These are phyloP conservation scores for Coremacera marginata DNA, from an alignment of 2,888 invertebrate genomes.

Conservation along the genomic window DNA sequence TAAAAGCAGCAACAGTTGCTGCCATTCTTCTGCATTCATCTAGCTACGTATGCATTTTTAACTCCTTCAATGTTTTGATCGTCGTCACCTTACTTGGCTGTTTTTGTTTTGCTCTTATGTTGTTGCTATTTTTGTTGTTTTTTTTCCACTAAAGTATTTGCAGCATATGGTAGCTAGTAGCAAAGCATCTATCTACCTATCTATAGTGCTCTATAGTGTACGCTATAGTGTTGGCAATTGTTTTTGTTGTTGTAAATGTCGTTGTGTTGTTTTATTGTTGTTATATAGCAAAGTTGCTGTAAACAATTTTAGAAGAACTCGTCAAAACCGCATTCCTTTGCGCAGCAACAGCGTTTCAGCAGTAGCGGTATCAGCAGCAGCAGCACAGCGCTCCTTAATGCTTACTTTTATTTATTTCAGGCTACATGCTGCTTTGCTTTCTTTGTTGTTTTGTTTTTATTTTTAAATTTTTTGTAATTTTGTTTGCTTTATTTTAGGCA, in stretches of 20 bases:
- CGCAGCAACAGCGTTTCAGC: conserved; percentile 46
- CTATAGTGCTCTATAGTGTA: not conserved
- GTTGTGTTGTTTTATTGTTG: conserved; percentile 39
- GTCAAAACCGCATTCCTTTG: conserved; percentile 67
- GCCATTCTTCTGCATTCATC: not conserved
- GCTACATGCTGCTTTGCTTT: not conserved
- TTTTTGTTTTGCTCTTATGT: conserved; percentile 20
- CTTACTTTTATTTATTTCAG: not conserved
- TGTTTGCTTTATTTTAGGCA: not conserved
- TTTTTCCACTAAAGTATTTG: not conserved
- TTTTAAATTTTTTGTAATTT: too few relatives aligned
- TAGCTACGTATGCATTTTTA: conserved; percentile 3
- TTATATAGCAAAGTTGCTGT: conserved; percentile 58
- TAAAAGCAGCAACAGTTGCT: not conserved
- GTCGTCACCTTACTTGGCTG: not conserved
- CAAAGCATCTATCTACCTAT: too few relatives aligned
- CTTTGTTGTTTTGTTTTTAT: too few relatives aligned
- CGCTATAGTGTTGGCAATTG: not conserved
- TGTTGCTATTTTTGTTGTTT: not conserved
- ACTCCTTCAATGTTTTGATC: conserved; percentile 6
- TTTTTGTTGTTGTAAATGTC: conserved; percentile 43
- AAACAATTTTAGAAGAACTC: conserved; percentile 68
- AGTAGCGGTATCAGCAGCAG: not conserved
- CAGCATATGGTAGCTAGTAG: not conserved
- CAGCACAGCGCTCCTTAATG: not conserved